Evolutionary conservation across 1,140 invertebrate species (phyloP), one percentile per base, ranked within the genome.

Genomic region (Aphelenchoides fujianensis): DNA sequence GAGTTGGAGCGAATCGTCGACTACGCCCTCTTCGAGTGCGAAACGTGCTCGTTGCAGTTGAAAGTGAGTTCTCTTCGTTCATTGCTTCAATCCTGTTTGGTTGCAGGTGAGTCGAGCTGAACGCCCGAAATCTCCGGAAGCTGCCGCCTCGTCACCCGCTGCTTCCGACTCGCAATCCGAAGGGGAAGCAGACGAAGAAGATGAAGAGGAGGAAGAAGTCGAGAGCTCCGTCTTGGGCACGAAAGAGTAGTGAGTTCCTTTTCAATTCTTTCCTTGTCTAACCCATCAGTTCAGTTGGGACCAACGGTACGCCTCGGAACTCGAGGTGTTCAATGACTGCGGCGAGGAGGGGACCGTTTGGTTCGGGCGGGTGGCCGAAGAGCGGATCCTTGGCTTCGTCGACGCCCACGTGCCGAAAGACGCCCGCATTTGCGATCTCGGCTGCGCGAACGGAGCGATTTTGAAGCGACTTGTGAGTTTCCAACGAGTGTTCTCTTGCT

Each of bases 331-430:
- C 83, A 87, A 90, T 61, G 89, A 89, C 71, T 88, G 91, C 84
- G 92, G 92, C 1, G 93, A 95, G 83, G 88, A 91, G 12, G 94
- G 93, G 2, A 93, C 95, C 84, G 88, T 95, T 28, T 79, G 87
- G 86, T 95, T 95, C 84, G 93, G 93, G 9, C 90, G 92, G 85
- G 90, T 90, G 62, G 91, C 90, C 70, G 89, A 91, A 36, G 86
- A 89, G 48, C 88, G 91, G 76, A 87, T 94, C 19, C 86, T 92
- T 32, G 23, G 37, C 27, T 70, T 67, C 35, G 28, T 70, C 30
- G 41, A 5, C 16, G 61, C 41, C n/a, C 48, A 70, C 41, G 61
- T 70, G 1, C 7, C 62, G 1, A 64, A 70, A 32, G 32, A 27
- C 9, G 61, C 69, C 1, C n/a, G 12, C 9, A 70, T 70, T 2